Conservation (phyloP, 2,113 vertebrate species). For the Machaerirhynchus nigripectus region DNA sequence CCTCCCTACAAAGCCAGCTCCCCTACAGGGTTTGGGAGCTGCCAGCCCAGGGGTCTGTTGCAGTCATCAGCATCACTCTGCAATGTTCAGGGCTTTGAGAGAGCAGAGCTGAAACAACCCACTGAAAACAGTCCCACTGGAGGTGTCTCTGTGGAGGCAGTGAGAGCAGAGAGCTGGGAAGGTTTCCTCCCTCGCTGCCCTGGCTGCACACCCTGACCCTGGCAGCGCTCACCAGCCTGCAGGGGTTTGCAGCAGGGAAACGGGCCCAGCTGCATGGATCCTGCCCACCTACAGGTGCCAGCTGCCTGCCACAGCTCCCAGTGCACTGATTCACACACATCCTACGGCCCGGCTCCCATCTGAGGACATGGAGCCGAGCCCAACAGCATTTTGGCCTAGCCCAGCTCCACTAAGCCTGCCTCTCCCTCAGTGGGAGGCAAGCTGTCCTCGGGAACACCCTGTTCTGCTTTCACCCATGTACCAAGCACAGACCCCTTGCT, state of each 20-base stretch:
- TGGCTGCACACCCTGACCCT: fast-evolving
- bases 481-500: not conserved
- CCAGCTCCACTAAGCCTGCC: not conserved
- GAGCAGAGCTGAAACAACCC: not conserved
- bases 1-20: not conserved
- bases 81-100: not conserved
- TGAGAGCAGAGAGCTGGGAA: not conserved
- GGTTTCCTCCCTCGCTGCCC: not conserved
- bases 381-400: not conserved
- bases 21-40: not conserved
- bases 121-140: fast-evolving
- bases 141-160: fast-evolving
- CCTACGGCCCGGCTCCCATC: fast-evolving
- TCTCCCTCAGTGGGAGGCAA: not conserved
- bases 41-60: not conserved
- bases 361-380: not conserved
- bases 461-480: fast-evolving
- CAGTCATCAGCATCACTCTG: not conserved
- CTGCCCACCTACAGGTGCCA: not conserved
- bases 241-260: not conserved
- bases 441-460: fast-evolving
- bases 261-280: fast-evolving
- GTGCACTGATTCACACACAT: not conserved
- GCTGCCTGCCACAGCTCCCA: not conserved
- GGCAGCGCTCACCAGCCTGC: not conserved